phyloP scores from a whole-genome alignment of 2,113 vertebrate species.

The Pteropus alecto region DNA sequence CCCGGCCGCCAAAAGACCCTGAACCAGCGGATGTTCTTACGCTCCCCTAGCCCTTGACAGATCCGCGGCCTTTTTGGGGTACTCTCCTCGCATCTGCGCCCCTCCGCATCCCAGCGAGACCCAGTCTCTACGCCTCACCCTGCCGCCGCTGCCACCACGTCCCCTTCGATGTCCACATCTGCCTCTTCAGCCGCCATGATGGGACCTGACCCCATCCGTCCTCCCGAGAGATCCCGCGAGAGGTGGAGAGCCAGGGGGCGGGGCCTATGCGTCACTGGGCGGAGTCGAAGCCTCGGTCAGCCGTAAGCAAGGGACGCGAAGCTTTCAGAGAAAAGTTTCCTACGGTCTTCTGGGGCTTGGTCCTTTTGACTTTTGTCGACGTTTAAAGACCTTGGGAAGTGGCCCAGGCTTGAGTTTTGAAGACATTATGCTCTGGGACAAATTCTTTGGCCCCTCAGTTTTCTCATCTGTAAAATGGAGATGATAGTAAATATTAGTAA shows the following conservation, averaged over 20 bases:
- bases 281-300: not conserved
- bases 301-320: not conserved
- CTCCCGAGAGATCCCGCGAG: constrained; percentile 60
- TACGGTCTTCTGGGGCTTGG: fast-evolving
- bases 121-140: constrained; percentile 65
- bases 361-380: fast-evolving
- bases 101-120: not conserved
- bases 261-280: not conserved
- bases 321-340: fast-evolving
- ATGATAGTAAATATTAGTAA: not conserved
- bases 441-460: not conserved
- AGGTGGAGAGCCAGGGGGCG: not conserved
- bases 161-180: constrained; percentile 95
- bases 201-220: constrained; percentile 38
- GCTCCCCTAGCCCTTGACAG: not conserved
- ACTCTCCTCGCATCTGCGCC: not conserved
- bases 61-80: not conserved
- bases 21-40: not conserved
- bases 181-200: constrained; percentile 89
- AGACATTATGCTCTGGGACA: not conserved
- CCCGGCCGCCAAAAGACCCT: not conserved
- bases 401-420: fast-evolving
- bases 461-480: not conserved
- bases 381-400: too few relatives aligned
- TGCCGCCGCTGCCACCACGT: constrained; percentile 76